Percentiles rank a stretch among this genome's conserved stretches.
These are phyloP conservation scores for Oreochromis mossambicus DNA, from an alignment of 2,797 vertebrate species.

Conservation along the genomic window DNA sequence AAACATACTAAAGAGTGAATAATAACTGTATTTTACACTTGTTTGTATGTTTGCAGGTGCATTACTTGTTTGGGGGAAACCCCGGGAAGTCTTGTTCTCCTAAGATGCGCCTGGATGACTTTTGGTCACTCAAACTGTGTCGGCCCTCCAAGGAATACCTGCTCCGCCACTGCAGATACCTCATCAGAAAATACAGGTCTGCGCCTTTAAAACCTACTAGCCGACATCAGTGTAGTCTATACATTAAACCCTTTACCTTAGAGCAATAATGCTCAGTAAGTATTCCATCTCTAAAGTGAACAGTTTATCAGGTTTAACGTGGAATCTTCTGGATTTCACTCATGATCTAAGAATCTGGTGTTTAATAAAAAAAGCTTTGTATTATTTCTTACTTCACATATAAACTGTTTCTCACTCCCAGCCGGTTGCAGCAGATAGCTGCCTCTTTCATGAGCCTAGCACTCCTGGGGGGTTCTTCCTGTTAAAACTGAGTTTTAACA, in stretches of 20 bases:
- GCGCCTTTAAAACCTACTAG: neutral
- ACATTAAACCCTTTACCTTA: neutral
- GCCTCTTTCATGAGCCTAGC: neutral
- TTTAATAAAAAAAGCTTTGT: neutral
- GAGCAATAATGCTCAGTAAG: neutral
- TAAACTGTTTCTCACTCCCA: neutral
- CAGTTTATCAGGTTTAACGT: neutral
- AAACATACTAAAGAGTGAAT: neutral
- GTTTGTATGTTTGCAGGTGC: constrained; percentile 79
- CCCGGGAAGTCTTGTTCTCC: constrained; percentile 98
- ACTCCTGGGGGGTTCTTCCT: neutral
- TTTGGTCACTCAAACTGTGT: constrained; percentile 98
- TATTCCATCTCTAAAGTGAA: neutral
- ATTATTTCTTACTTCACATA: neutral
- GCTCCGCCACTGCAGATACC: constrained; percentile 96
- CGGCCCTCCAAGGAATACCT: constrained; percentile 97
- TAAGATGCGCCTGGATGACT: constrained; percentile 98
- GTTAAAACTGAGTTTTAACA: neutral
- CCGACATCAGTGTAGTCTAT: neutral
- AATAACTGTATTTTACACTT: neutral
- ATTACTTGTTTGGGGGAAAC: constrained; percentile 98
- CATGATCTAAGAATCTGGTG: neutral
- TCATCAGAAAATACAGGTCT: constrained; percentile 97
- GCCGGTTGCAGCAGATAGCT: neutral
- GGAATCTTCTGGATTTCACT: neutral